Evolutionary conservation across 92 coral and sea anemone genomes (phyloP).

Genomic region (Epizoanthus scotinus): DNA sequence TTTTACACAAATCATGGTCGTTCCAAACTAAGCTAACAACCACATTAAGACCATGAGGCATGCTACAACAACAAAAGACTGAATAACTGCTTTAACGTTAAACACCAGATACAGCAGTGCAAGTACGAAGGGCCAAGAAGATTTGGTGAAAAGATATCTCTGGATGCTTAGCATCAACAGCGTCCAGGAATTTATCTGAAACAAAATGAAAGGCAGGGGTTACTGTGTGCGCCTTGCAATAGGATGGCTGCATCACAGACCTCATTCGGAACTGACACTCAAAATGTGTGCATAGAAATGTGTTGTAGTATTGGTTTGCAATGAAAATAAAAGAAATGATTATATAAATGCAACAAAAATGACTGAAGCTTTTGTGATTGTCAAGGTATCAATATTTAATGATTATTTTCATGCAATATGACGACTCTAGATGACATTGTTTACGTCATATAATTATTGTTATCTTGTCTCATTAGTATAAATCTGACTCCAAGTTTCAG

Average conservation of each 20-base stretch:
- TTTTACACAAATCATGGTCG: neutral
- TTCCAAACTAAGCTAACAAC: slow-evolving; percentile 37
- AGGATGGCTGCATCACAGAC: slow-evolving; percentile 33
- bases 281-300: neutral
- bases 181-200: slow-evolving; percentile 81
- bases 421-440: no score
- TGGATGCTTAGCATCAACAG: slow-evolving; percentile 57
- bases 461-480: no score
- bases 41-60: slow-evolving; percentile 52
- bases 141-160: slow-evolving; percentile 60
- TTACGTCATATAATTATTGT: no score
- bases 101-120: slow-evolving; percentile 71
- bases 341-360: no score
- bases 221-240: slow-evolving; percentile 77
- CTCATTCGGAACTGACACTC: slow-evolving; percentile 29
- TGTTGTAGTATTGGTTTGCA: neutral
- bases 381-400: no score
- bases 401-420: no score
- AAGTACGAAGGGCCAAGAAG: slow-evolving; percentile 64
- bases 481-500: no score
- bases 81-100: slow-evolving; percentile 67
- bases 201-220: slow-evolving; percentile 79
- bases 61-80: slow-evolving; percentile 59
- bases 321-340: neutral
- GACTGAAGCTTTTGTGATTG: no score